These are phyloP conservation scores for Hyalella azteca DNA, from an alignment of 2,888 invertebrate species.

Conservation along the genomic window DNA sequence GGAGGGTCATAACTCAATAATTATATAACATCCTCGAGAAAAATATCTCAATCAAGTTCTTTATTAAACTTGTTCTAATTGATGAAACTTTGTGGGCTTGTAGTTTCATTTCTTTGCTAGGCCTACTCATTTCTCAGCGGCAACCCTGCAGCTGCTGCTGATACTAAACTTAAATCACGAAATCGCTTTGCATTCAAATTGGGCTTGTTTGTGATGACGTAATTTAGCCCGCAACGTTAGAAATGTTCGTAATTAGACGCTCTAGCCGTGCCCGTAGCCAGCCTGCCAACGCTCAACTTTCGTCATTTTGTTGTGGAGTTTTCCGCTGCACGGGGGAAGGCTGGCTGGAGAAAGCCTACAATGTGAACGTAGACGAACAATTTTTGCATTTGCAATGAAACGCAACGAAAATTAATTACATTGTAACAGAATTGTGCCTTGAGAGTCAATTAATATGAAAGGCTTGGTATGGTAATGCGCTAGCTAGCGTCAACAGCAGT, in stretches of 20 bases:
- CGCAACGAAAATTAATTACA: too few relatives aligned
- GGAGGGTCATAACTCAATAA: too few relatives aligned
- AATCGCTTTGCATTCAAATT: conserved; percentile 31
- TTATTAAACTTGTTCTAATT: too few relatives aligned
- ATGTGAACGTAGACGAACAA: too few relatives aligned
- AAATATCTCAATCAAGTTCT: too few relatives aligned
- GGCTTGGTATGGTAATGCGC: too few relatives aligned
- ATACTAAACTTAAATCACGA: conserved; percentile 20
- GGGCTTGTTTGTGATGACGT: conserved; percentile 36
- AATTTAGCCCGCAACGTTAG: not conserved
- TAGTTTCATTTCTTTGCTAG: not conserved
- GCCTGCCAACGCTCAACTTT: not conserved
- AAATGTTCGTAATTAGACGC: conserved; percentile 30
- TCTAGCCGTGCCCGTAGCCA: conserved; percentile 11
- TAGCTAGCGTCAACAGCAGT: too few relatives aligned
- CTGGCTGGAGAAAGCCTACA: not conserved
- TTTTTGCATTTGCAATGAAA: too few relatives aligned
- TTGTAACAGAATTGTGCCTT: too few relatives aligned
- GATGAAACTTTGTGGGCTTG: too few relatives aligned
- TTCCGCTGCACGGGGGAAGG: not conserved
- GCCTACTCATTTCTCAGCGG: not conserved
- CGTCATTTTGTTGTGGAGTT: conserved; percentile 22
- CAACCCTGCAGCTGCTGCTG: conserved; percentile 1
- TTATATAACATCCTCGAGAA: too few relatives aligned
- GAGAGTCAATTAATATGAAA: too few relatives aligned